A percentile compares a stretch with the other conserved stretches of the same genome.
Evolutionary conservation across 2,888 invertebrate genomes (phyloP).

Genomic region (Lithophane leautieri): DNA sequence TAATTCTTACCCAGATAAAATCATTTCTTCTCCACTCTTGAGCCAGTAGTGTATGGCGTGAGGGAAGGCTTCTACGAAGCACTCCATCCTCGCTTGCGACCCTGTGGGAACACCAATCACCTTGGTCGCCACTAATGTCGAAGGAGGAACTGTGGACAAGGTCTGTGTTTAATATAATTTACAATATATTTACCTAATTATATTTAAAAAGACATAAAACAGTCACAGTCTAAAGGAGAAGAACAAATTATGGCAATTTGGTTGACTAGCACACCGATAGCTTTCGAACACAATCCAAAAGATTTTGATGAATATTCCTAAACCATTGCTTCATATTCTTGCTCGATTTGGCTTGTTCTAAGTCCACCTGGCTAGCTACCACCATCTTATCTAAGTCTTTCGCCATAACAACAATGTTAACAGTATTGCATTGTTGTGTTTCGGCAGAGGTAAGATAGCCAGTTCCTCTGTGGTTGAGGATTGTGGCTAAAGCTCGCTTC

Average conservation of each 20-base stretch:
- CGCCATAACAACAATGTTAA: no score
- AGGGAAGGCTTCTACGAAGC: constrained; percentile 92
- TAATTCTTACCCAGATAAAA: constrained; percentile 90
- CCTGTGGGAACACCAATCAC: constrained; percentile 92
- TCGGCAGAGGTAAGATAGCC: no score
- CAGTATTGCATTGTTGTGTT: no score
- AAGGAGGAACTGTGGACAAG: constrained; percentile 91
- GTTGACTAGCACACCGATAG: neutral
- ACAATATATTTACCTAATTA: neutral
- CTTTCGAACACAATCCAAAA: no score
- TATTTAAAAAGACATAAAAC: neutral
- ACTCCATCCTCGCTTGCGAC: constrained; percentile 91
- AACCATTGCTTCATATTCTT: neutral
- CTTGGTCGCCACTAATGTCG: constrained; percentile 92
- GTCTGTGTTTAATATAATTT: constrained; percentile 6
- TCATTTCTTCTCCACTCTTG: constrained; percentile 91
- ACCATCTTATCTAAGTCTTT: no score
- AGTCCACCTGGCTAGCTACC: no score
- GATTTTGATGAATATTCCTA: neutral
- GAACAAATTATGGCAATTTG: neutral
- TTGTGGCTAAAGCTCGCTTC: no score
- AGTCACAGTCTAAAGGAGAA: neutral
- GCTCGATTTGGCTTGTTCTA: no score
- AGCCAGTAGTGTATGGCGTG: constrained; percentile 93
- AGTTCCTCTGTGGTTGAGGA: no score